These are phyloP conservation scores for Hippopotamus amphibius DNA, from an alignment of 2,113 vertebrate species.

Conservation along the genomic window DNA sequence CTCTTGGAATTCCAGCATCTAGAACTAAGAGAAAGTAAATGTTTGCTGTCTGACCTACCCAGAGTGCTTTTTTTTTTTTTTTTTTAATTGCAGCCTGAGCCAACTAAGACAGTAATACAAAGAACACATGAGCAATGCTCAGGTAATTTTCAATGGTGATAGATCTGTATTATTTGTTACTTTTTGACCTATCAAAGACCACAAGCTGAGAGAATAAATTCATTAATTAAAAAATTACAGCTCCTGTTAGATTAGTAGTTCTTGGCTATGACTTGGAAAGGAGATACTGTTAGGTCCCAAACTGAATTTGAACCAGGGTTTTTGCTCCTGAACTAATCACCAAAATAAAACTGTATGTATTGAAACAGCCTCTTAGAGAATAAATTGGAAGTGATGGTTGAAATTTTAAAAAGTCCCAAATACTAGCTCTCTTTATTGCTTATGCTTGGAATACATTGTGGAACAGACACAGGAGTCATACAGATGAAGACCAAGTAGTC, in stretches of 20 bases:
- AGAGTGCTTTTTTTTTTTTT: not conserved
- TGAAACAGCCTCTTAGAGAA: not conserved
- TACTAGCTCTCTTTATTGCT: not conserved
- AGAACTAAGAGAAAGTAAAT: not conserved
- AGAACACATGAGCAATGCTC: not conserved
- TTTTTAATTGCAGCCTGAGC: not conserved
- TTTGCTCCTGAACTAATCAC: not conserved
- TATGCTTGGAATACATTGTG: not conserved
- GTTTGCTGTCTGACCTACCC: not conserved
- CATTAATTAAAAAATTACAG: not conserved
- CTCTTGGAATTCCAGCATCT: not conserved
- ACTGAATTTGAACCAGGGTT: not conserved
- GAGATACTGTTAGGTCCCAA: not conserved
- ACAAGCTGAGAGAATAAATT: not conserved
- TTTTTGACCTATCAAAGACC: not conserved
- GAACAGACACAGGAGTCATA: not conserved
- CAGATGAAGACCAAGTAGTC: constrained; percentile 44
- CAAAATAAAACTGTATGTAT: not conserved
- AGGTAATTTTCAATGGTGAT: not conserved
- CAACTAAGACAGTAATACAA: not conserved
- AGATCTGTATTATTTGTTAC: not conserved
- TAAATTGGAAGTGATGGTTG: not conserved
- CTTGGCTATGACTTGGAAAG: not conserved
- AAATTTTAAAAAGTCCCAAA: not conserved
- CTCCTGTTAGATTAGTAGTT: not conserved